phyloP scores from a whole-genome alignment of 2,888 invertebrate genomes.

The Neria commutata region DNA sequence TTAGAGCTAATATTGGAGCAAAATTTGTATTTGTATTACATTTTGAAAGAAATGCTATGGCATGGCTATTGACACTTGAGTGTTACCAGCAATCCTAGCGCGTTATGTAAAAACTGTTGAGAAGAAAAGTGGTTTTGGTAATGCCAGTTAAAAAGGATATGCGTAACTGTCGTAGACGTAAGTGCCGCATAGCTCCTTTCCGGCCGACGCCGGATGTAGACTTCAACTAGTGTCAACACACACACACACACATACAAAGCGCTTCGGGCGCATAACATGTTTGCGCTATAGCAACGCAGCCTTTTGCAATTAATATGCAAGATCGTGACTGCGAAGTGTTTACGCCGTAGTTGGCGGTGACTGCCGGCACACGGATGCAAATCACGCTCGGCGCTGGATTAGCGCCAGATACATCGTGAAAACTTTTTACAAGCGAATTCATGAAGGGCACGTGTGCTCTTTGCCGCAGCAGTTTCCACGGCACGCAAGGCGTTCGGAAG shows the following conservation, averaged over 20 bases:
- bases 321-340: constrained; percentile 46
- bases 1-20: too few species aligned
- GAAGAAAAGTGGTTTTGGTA: too few species aligned
- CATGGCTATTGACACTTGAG: too few species aligned
- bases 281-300: constrained; percentile 36
- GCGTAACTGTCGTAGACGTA: too few species aligned
- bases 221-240: too few species aligned
- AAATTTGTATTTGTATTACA: too few species aligned
- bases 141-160: too few species aligned
- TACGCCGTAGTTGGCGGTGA: background rate
- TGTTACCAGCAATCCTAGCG: too few species aligned
- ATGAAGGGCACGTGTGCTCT: constrained; percentile 54
- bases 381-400: background rate
- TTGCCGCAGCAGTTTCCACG: background rate
- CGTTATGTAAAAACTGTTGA: too few species aligned
- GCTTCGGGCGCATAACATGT: background rate
- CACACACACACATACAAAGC: background rate
- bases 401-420: background rate
- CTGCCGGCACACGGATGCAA: constrained; percentile 21
- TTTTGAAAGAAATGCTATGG: too few species aligned
- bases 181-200: too few species aligned
- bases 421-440: constrained; percentile 46
- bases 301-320: constrained; percentile 59
- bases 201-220: too few species aligned
- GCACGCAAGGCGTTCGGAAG: background rate